A percentile compares a stretch with the other conserved stretches of the same genome.
Evolutionary conservation across 1,140 invertebrate genomes (phyloP).

Genomic region (Drosophila sp.): DNA sequence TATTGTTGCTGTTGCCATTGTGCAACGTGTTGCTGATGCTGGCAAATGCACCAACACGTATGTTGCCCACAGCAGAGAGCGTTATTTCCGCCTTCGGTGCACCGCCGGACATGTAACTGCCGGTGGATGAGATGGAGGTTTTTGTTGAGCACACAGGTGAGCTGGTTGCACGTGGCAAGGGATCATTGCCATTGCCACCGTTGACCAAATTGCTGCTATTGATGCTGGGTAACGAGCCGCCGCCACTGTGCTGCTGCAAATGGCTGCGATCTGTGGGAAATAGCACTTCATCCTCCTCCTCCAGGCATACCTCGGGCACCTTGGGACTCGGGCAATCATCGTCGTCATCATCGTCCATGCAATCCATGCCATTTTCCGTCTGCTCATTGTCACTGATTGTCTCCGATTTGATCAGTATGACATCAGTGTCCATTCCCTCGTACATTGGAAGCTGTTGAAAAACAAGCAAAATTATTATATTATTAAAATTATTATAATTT

Average conservation of each 20-base stretch:
- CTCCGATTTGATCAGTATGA: slow-evolving; percentile 82
- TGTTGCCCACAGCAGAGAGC: slow-evolving; percentile 70
- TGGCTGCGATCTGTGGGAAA: slow-evolving; percentile 66
- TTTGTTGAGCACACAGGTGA: slow-evolving; percentile 71
- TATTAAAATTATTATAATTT: too few relatives aligned
- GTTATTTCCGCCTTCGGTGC: slow-evolving; percentile 64
- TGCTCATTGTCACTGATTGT: slow-evolving; percentile 83
- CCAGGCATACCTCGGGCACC: slow-evolving; percentile 79
- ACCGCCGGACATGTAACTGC: slow-evolving; percentile 56
- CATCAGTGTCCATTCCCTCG: slow-evolving; percentile 78
- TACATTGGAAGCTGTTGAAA: slow-evolving; percentile 52
- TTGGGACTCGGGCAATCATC: slow-evolving; percentile 79
- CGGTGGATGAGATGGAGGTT: slow-evolving; percentile 63
- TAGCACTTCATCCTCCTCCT: slow-evolving; percentile 76
- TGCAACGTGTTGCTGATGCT: slow-evolving; percentile 71
- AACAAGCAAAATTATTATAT: too few relatives aligned
- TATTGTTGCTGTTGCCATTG: slow-evolving; percentile 49
- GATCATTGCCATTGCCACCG: slow-evolving; percentile 31
- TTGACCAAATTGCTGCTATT: neutral
- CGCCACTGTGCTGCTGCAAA: slow-evolving; percentile 16
- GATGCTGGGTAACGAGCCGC: neutral
- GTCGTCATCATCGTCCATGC: slow-evolving; percentile 78
- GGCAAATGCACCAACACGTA: slow-evolving; percentile 75
- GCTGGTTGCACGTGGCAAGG: slow-evolving; percentile 52
- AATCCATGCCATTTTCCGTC: slow-evolving; percentile 72